Base-by-base conservation (phyloP, 2,888 invertebrate species). In the Melanostoma mellinum region DNA sequence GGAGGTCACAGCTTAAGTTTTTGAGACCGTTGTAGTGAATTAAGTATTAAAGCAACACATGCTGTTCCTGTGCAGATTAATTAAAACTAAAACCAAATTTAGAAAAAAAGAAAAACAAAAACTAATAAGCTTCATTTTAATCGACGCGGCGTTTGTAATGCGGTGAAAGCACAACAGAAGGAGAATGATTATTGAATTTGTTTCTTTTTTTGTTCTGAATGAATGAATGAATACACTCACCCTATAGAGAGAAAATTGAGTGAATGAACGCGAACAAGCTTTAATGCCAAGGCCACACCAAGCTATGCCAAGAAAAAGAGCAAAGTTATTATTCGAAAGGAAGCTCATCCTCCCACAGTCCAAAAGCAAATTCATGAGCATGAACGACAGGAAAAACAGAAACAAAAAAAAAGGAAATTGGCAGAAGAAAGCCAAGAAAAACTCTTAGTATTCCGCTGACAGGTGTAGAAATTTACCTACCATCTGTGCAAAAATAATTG, bases 391-490 rank as follows among this genome's bases (percentile, higher is more conserved):
- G 44, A 48, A 42, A 44, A 38, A 44, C 30, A 48, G 20, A 9
- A 9, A 46, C 33, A 40, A 38, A 52, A 53, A 40, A 65, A 81
- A 42, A 68, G 82, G 78, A 82, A 78, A 82, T 82, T 82, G 82
- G 77, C 82, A 63, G 46, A 78, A 58, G 42, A 78, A 78, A 53
- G 67, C 76, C 60, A 61, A 77, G 61, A 74, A 78, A 77, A 78
- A 50, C 42, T 69, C 53, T 56, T 55, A 20, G 76, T 60, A 68
- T 72, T 69, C 53, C 42, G 73, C 72, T 82, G 82, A 82, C 82
- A 82, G 82, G 82, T 82, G 82, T 78, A 63, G 58, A 78, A 56
- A 72, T 81, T 81, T 76, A 48, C 76, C 67, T 61, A 72, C 72
- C 72, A 60, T 71, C 75, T 69, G 69, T 80, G 75, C 53, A 72